Conservation (phyloP, 30 jellyfish, hydroid and myxozoan species). For the Turritopsis rubra region DNA sequence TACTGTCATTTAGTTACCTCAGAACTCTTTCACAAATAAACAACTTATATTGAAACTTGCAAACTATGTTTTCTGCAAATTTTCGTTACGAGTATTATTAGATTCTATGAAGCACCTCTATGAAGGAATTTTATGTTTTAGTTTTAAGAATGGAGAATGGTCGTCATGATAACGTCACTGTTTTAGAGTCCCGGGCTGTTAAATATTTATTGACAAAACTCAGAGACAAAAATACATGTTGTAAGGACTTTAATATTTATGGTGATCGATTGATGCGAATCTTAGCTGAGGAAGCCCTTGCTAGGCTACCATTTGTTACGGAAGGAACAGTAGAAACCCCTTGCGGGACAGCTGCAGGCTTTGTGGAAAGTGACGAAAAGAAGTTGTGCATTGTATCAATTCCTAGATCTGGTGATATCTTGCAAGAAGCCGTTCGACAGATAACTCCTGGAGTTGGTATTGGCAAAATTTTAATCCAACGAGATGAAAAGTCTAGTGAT, state of each 20-base stretch:
- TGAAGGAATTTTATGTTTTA: not conserved
- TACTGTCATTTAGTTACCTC: too few species aligned
- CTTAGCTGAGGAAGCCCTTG: conserved; percentile 87
- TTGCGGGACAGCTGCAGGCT: conserved; percentile 65
- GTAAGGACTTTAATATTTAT: conserved; percentile 64
- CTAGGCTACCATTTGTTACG: conserved; percentile 57
- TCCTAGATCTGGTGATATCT: conserved; percentile 84
- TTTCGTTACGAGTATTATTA: not conserved
- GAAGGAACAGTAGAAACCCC: conserved; percentile 73
- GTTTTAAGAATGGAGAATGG: not conserved
- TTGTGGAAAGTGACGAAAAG: conserved; percentile 33
- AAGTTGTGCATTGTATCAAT: conserved; percentile 75
- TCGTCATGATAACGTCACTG: conserved; percentile 40
- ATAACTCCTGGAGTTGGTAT: conserved; percentile 75
- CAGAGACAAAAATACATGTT: conserved; percentile 58
- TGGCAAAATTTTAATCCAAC: conserved; percentile 74
- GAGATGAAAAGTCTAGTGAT: conserved; percentile 71
- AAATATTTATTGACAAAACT: conserved; percentile 53
- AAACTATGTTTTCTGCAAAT: too few species aligned
- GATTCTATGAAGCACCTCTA: not conserved
- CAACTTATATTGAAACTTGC: too few species aligned
- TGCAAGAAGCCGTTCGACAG: conserved; percentile 89
- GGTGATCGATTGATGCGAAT: conserved; percentile 90
- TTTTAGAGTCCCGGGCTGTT: conserved; percentile 59
- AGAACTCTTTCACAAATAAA: too few species aligned